phyloP scores from a whole-genome alignment of 2,113 vertebrate species.

The Neotoma lepida region DNA sequence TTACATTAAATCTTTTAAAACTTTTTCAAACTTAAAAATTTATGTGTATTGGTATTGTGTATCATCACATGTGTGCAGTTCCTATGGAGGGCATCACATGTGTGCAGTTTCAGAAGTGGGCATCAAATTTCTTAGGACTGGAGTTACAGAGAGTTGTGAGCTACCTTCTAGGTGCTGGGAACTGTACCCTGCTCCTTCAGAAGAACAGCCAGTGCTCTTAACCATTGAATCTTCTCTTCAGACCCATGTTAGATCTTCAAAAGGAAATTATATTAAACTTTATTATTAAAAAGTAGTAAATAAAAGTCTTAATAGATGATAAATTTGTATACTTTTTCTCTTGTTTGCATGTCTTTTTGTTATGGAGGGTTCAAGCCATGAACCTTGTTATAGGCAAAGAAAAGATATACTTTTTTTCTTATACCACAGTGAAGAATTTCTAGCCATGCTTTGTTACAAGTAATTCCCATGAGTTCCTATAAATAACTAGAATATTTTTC shows the following conservation, averaged over 20 bases:
- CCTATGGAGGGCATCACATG: not conserved
- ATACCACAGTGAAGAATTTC: conserved; percentile 11
- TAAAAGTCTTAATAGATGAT: not conserved
- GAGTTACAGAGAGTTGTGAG: not conserved
- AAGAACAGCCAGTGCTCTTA: not conserved
- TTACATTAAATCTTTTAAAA: not conserved
- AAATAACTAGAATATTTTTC: conserved; percentile 55
- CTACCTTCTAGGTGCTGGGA: not conserved
- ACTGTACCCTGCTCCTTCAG: not conserved
- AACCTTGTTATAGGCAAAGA: not conserved
- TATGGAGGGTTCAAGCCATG: not conserved
- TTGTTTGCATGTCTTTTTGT: not conserved
- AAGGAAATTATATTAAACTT: not conserved
- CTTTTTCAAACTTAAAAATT: not conserved
- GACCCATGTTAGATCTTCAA: not conserved
- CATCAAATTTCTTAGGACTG: not conserved
- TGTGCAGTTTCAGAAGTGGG: not conserved
- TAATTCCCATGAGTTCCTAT: conserved; percentile 49
- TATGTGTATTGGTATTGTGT: not conserved
- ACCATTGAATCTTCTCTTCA: not conserved
- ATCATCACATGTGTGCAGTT: not conserved
- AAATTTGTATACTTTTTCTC: not conserved
- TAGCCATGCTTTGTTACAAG: not conserved
- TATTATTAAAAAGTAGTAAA: not conserved
- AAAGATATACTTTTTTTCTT: not conserved